Percentiles rank a stretch among this genome's conserved stretches.
phyloP scores from a whole-genome alignment of 2,113 vertebrate genomes.

The Nerophis ophidion region DNA sequence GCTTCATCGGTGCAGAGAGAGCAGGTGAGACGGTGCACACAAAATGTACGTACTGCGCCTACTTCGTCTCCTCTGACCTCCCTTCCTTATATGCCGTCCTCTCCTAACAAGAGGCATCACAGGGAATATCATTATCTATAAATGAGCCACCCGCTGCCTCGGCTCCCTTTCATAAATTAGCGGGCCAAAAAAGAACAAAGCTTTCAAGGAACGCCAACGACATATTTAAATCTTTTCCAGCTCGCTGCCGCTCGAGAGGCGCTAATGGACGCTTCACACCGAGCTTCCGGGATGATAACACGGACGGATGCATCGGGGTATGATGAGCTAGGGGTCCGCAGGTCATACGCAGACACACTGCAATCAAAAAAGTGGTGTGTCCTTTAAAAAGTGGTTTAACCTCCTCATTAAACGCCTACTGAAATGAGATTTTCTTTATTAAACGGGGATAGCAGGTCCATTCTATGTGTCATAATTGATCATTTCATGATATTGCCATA shows the following conservation, averaged over 20 bases:
- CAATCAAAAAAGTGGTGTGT: slow-evolving; percentile 44
- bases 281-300: slow-evolving; percentile 14
- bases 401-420: no score
- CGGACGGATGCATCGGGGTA: slow-evolving; percentile 11
- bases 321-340: slow-evolving; percentile 31
- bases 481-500: no score
- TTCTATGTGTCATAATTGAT: no score
- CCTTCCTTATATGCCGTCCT: slow-evolving; percentile 7
- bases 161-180: slow-evolving; percentile 52
- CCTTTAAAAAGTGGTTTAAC: slow-evolving; percentile 24
- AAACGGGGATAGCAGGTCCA: no score
- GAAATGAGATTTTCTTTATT: no score
- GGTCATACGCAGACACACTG: slow-evolving; percentile 20
- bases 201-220: slow-evolving; percentile 33
- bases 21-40: no score
- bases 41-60: not conserved
- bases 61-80: slow-evolving; percentile 28
- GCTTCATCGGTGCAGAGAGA: no score
- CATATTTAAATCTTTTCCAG: slow-evolving; percentile 21
- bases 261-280: slow-evolving; percentile 9
- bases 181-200: slow-evolving; percentile 48
- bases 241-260: no score
- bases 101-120: slow-evolving; percentile 57
- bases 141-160: slow-evolving; percentile 48
- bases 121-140: slow-evolving; percentile 55